Percentiles rank a stretch among this genome's conserved stretches.
These are phyloP conservation scores for Sinocyclocheilus maitianheensis DNA, from an alignment of 2,113 vertebrate species.

Conservation along the genomic window DNA sequence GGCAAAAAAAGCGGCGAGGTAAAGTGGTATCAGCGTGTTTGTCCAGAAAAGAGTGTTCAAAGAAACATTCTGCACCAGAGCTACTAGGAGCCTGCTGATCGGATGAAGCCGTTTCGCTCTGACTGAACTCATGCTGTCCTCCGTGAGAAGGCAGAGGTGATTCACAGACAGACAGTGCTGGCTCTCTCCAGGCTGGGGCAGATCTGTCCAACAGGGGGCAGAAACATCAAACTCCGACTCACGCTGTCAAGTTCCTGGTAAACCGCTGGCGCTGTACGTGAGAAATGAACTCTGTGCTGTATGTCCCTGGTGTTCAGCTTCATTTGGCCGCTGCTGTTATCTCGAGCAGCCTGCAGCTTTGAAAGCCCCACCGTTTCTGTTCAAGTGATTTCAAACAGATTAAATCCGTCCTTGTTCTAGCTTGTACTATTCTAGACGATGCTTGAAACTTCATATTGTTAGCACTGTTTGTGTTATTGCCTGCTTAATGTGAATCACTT, in stretches of 20 bases:
- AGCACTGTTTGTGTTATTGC: background rate
- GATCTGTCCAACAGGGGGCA: background rate
- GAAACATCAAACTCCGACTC: background rate
- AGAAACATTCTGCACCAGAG: background rate
- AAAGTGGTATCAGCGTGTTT: background rate
- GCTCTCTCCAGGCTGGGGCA: too few relatives aligned
- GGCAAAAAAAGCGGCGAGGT: background rate
- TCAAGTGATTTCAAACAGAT: too few relatives aligned
- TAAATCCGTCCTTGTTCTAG: too few relatives aligned
- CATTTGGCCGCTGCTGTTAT: too few relatives aligned
- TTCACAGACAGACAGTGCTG: background rate
- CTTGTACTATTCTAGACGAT: background rate
- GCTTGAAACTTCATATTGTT: background rate
- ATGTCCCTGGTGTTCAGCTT: too few relatives aligned
- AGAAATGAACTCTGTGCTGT: too few relatives aligned
- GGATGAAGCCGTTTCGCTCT: background rate
- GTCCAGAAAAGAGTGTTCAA: constrained; percentile 26
- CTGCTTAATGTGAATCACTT: background rate
- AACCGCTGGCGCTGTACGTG: too few relatives aligned
- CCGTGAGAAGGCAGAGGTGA: background rate
- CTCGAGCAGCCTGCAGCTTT: too few relatives aligned
- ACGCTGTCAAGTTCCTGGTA: too few relatives aligned
- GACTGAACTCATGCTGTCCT: background rate
- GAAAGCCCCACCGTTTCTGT: too few relatives aligned
- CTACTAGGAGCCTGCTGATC: background rate